These are phyloP conservation scores for Drosophila rellima DNA, from an alignment of 2,888 invertebrate genomes.

Conservation along the genomic window DNA sequence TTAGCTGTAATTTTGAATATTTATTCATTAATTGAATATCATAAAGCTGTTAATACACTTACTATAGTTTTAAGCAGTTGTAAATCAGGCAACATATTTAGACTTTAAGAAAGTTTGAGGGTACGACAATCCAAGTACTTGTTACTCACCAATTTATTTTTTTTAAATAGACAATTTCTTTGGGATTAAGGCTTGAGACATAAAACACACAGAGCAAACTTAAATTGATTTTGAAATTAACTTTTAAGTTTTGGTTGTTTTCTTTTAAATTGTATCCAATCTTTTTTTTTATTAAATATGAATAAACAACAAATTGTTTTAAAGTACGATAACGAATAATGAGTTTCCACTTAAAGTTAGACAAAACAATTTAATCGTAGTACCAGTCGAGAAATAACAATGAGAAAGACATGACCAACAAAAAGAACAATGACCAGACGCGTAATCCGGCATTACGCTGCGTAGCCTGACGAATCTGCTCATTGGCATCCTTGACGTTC, in stretches of 20 bases:
- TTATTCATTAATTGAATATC: slow-evolving; percentile 28
- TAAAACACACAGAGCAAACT: neutral
- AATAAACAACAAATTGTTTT: slow-evolving; percentile 63
- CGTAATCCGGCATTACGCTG: slow-evolving; percentile 98
- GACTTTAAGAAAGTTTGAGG: slow-evolving; percentile 5
- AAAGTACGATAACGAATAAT: slow-evolving; percentile 53
- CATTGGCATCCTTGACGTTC: slow-evolving; percentile 98
- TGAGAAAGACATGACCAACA: slow-evolving; percentile 98
- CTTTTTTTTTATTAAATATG: slow-evolving; percentile 27
- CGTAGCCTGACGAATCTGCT: slow-evolving; percentile 98
- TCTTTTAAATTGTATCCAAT: slow-evolving; percentile 13
- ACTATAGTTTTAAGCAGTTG: neutral
- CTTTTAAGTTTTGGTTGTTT: slow-evolving; percentile 1
- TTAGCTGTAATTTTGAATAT: slow-evolving; percentile 6
- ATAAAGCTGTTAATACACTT: slow-evolving; percentile 4
- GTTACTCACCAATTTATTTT: neutral
- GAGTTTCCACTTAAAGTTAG: slow-evolving; percentile 33
- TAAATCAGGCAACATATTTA: neutral
- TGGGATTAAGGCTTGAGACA: neutral
- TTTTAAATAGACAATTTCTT: slow-evolving; percentile 4
- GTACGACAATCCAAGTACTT: slow-evolving; percentile 14
- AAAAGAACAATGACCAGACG: slow-evolving; percentile 97
- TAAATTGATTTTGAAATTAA: slow-evolving; percentile 23
- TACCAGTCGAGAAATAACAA: slow-evolving; percentile 99
- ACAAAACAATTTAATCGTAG: slow-evolving; percentile 89